Evolutionary conservation across 2,888 invertebrate genomes (phyloP).

Genomic region (Brachypalpus laphriformis): DNA sequence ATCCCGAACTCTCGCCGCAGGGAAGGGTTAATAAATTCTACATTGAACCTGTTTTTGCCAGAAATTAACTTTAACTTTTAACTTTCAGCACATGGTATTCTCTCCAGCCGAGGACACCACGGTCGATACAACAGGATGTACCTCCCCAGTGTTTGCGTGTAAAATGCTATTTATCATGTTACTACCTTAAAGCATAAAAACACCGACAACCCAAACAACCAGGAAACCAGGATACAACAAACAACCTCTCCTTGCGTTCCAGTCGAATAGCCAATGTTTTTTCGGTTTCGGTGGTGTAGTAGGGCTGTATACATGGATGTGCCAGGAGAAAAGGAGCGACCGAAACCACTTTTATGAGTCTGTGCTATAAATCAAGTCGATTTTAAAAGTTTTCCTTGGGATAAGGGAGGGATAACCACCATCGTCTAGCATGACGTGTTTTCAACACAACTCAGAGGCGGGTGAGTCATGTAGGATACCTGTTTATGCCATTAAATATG

Average conservation of each 20-base stretch:
- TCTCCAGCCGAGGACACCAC: not conserved
- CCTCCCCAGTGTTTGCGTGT: slow-evolving; percentile 23
- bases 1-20: not conserved
- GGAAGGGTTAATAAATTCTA: not conserved
- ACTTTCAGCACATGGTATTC: slow-evolving; percentile 31
- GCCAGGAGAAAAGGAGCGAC: slow-evolving; percentile 34
- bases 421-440: slow-evolving; percentile 47
- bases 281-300: slow-evolving; percentile 17
- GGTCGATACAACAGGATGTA: slow-evolving; percentile 3
- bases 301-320: not conserved
- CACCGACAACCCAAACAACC: slow-evolving; percentile 40
- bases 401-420: slow-evolving; percentile 20
- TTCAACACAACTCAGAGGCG: slow-evolving; percentile 34
- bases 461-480: slow-evolving; percentile 46
- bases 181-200: slow-evolving; percentile 38
- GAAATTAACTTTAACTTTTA: slow-evolving; percentile 50
- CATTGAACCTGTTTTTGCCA: slow-evolving; percentile 20
- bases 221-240: slow-evolving; percentile 29
- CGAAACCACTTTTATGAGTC: slow-evolving; percentile 49
- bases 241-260: slow-evolving; percentile 6
- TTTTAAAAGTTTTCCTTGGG: slow-evolving; percentile 58
- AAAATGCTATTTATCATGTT: slow-evolving; percentile 61
- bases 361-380: slow-evolving; percentile 66
- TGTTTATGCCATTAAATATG: slow-evolving; percentile 64
- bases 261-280: slow-evolving; percentile 51